Base-by-base conservation (phyloP, 2,113 vertebrate genomes). In the Collichthys lucidus region DNA sequence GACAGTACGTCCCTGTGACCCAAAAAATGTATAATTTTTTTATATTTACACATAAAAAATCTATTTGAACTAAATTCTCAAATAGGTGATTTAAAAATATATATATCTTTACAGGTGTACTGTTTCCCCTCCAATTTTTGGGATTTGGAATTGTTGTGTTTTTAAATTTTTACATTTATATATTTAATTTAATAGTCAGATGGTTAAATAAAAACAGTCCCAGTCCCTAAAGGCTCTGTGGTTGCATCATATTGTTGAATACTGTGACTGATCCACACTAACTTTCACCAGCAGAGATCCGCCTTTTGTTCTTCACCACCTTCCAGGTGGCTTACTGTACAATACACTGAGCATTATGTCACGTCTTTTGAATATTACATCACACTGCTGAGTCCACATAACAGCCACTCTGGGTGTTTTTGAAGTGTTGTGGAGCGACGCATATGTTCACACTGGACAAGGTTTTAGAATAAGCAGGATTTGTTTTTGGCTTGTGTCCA, bases 401-500 rank as follows among this genome's bases (percentile, higher is more conserved):
- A 79, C 46, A 2, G 71, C 77, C 70, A 52, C 80, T 77, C 64
- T 40, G 47, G 59, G 60, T 74, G 77, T 73, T 64, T 60, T 10
- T 74, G 68, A 79, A 50, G 71, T 74, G 62, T 77, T 84, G 83
- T 63, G 53, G 61, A 80, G 77, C 12, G 15, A 66, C 35, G 12
- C 73, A 71, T 55, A 15, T 83, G 85, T 90, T 90, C 80, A 90
- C 86, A 84, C 79, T 88, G 86, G 79, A 86, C 49, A 5, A 55
- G 52, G 73, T 70, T 82, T 83, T 75, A 71, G 74, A 90, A 88
- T 89, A 84, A 89, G 78, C 64, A 17, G 79, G 83, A 61, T 88
- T 88, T 83, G 79, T 73, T 89, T 84, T 85, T 66, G 79, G 26
- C 71, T 61, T 24, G 44, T 35, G 68, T 70, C 61, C 35, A 24